Conservation (phyloP, 2,113 vertebrate species). For the Stercorarius parasiticus region DNA sequence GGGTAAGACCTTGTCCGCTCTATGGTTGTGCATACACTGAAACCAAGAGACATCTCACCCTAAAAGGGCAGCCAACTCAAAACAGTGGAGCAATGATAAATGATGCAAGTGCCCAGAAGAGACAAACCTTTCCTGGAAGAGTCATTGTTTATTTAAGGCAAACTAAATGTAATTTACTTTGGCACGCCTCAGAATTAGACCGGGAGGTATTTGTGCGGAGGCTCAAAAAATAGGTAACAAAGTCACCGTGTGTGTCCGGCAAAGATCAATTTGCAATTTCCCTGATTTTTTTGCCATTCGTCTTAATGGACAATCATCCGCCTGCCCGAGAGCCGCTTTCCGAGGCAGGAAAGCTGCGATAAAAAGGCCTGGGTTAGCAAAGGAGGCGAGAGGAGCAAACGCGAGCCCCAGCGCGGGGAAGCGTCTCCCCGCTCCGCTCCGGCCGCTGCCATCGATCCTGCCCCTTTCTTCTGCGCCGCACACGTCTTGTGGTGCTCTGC, state of each 20-base stretch:
- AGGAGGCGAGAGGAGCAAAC: background rate
- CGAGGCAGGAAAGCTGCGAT: background rate
- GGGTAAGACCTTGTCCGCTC: constrained; percentile 68
- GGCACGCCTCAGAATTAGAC: constrained; percentile 57
- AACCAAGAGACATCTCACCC: constrained; percentile 73
- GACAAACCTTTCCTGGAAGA: constrained; percentile 76
- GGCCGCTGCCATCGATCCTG: constrained; percentile 17
- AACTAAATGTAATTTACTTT: constrained; percentile 54
- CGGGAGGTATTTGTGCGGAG: constrained; percentile 38
- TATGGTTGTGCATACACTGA: constrained; percentile 43
- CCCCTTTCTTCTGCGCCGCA: background rate
- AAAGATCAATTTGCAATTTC: constrained; percentile 52
- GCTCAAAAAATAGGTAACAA: constrained; percentile 37
- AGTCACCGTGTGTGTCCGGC: constrained; percentile 18
- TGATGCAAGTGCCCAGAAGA: constrained; percentile 65
- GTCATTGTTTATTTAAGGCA: constrained; percentile 74
- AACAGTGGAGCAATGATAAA: constrained; percentile 75
- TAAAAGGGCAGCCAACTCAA: constrained; percentile 62
- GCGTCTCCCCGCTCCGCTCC: background rate
- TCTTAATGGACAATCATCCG: background rate
- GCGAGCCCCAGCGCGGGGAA: background rate
- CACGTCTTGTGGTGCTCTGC: constrained; percentile 30
- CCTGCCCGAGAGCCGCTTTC: background rate
- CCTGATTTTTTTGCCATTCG: constrained; percentile 30
- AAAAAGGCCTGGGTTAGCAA: background rate